Base-by-base conservation (phyloP, 1,140 invertebrate genomes). In the Agraylea sexmaculata region DNA sequence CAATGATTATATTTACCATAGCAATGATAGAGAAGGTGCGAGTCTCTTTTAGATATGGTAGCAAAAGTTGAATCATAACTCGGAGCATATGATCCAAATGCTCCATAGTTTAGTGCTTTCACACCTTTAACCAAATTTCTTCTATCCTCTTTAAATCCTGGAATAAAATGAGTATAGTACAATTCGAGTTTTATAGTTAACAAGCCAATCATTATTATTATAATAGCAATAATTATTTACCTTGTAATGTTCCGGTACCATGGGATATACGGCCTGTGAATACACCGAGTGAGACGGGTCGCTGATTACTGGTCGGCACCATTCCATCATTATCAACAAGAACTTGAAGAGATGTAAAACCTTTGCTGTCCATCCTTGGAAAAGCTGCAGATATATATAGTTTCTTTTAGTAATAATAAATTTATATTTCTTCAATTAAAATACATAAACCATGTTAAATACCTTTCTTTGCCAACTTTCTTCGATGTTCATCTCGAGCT, bases 61-160 rank as follows among this genome's bases (percentile, higher is more conserved):
- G 93, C 77, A 69, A 95, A 96, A 2, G 88, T 91, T 0, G 90
- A 93, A 60, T 98, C 93, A 62, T 91, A 92, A 13, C 79, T 79
- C 1, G 94, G 94, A 2, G 91, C 91, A 68, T 94, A 94, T 2
- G 89, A 92, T 23, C 87, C 83, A 68, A 91, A 98, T 3, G 91
- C 81, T 1, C 92, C 93, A 60, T 96, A 96, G 58, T 90, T 87
- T 2, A 95, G 62, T 0, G 91, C 87, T 57, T 88, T 88, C 1
- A 93, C 87, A 56, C 87, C 76, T 59, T 89, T 91, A 0, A 83
- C 81, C 43, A 80, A 64, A 59, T 94, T 95, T 29, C 88, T 72
- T 11, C 87, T 77, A 58, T 95, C 90, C 55, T 95, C 89, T 36
- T 87, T 77, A 35, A 83, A 83, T 10, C 80, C 82, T 53, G 63